Conservation (phyloP, 2,888 invertebrate species). For the Sialis lutaria region DNA sequence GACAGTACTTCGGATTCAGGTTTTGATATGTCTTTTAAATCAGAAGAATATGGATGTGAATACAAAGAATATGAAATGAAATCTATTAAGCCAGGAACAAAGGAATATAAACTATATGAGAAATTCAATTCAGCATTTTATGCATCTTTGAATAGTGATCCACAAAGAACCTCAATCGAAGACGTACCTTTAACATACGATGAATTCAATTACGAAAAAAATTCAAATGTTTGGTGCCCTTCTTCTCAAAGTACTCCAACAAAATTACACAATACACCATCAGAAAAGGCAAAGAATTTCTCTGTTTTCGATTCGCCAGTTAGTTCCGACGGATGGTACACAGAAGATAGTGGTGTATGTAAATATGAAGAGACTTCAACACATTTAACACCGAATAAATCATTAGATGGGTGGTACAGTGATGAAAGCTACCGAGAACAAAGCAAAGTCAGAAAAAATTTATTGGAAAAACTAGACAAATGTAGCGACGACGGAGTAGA, state of each 20-base stretch:
- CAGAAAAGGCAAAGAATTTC: background rate
- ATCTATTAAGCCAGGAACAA: slow-evolving; percentile 7
- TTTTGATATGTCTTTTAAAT: slow-evolving; percentile 53
- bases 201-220: background rate
- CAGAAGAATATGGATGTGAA: slow-evolving; percentile 22
- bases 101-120: slow-evolving; percentile 18
- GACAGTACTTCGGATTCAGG: slow-evolving; percentile 61
- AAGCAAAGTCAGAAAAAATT: slow-evolving; percentile 20
- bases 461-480: background rate
- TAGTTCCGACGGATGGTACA: background rate
- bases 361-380: slow-evolving; percentile 9
- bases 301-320: too few species aligned
- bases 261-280: background rate
- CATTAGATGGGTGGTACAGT: slow-evolving; percentile 5
- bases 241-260: background rate
- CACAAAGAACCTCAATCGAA: background rate
- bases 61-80: slow-evolving; percentile 14
- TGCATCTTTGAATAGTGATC: slow-evolving; percentile 10
- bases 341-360: background rate
- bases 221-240: background rate
- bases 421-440: slow-evolving; percentile 25
- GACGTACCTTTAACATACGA: background rate
- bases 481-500: too few species aligned
- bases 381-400: slow-evolving; percentile 16
- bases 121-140: slow-evolving; percentile 24